phyloP scores from a whole-genome alignment of 2,888 invertebrate genomes.

The Atethmia centrago region DNA sequence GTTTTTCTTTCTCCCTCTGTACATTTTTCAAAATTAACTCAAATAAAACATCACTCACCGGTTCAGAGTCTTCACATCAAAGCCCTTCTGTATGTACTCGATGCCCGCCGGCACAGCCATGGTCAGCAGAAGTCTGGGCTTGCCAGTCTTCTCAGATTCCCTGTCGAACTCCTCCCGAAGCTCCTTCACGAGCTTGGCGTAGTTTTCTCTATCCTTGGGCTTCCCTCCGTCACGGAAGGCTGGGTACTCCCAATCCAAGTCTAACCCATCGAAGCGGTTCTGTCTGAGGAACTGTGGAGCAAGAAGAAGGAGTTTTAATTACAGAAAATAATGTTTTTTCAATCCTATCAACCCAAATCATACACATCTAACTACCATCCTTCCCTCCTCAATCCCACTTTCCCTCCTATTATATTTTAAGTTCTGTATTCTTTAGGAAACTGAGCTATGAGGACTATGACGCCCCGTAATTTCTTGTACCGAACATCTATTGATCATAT shows the following conservation, averaged over 20 bases:
- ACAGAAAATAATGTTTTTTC: not conserved
- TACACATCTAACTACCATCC: not conserved
- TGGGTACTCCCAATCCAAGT: conserved; percentile 98
- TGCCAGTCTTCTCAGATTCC: conserved; percentile 95
- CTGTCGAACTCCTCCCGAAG: conserved; percentile 96
- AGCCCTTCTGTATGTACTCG: conserved; percentile 98
- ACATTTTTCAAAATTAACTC: not conserved
- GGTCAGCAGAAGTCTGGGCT: conserved; percentile 94
- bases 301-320: not conserved
- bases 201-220: conserved; percentile 96
- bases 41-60: conserved; percentile 89
- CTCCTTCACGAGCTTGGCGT: conserved; percentile 96
- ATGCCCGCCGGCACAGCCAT: conserved; percentile 98
- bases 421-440: not conserved
- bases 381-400: not conserved
- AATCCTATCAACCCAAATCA: no score
- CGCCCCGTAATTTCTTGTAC: not conserved
- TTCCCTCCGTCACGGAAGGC: conserved; percentile 95
- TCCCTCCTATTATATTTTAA: not conserved
- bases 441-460: not conserved
- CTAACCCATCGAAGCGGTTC: conserved; percentile 98
- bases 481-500: not conserved
- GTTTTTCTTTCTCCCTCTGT: no score
- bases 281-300: conserved; percentile 93
- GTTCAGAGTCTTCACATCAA: conserved; percentile 96